Evolutionary conservation across 2,797 vertebrate species (phyloP), one percentile per base, ranked within the genome.

Genomic region (Silurus aristotelis): DNA sequence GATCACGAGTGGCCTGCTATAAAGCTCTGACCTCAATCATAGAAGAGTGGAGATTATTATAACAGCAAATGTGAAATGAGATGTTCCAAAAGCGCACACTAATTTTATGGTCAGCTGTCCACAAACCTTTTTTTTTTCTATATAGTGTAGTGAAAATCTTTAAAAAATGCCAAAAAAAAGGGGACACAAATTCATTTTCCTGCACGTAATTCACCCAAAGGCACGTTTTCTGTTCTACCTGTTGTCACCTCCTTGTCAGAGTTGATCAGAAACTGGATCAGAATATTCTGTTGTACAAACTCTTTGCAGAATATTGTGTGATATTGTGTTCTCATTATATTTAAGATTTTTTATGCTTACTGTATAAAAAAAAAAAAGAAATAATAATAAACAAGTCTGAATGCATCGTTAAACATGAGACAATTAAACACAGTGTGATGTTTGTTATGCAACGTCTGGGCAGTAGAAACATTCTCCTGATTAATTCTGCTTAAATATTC

Each of bases 151-250:
- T 22, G 66, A 6, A 68, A 56, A 70, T 58, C 17, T 68, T 86
- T 66, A 20, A 83, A 20, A 22, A 68, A 10, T 68, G 25, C 15
- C 48, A 14, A 55, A 13, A 43, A 78, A 31, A 43, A 25, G 20
- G 73, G 15, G 25, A 10, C 75, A 22, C 31, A 4, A 61, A 78
- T 66, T 52, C 0, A 19, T 79, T 70, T 68, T 79, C 31, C 22
- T 70, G 17, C 79, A 27, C 46, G 67, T 64, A 15, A 75, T 22
- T 79, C 58, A 71, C 64, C 79, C 27, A 81, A 85, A 87, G 76
- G 82, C 61, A 82, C 25, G 15, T 75, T 80, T 83, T 75, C 55
- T 68, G 67, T 60, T 38, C 55, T 25, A 75, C 76, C 55, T 43
- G 17, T n/a, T 75, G 48, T 77, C 22, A 38, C 13, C n/a, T 67